Percentiles rank a stretch among this genome's conserved stretches.
Evolutionary conservation across 2,888 invertebrate genomes (phyloP).

Genomic region (Yponomeuta cagnagella): DNA sequence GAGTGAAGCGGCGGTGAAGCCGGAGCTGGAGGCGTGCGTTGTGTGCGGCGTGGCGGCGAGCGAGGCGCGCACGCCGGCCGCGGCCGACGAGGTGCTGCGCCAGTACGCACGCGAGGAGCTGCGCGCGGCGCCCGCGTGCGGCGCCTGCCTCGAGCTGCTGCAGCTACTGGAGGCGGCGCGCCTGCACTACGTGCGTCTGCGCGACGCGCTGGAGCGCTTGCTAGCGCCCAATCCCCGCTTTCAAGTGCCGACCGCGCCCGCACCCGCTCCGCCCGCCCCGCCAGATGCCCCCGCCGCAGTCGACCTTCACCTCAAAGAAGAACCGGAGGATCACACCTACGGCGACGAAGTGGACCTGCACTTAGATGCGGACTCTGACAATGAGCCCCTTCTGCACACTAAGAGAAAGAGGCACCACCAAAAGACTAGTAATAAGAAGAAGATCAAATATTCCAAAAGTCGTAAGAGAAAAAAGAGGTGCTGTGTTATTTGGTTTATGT

Average conservation of each 20-base stretch:
- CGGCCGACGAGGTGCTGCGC: slow-evolving; percentile 35
- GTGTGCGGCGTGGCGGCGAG: slow-evolving; percentile 42
- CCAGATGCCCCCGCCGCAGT: neutral
- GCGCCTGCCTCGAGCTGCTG: slow-evolving; percentile 51
- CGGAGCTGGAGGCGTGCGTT: slow-evolving; percentile 51
- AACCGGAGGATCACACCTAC: slow-evolving; percentile 30
- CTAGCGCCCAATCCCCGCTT: slow-evolving; percentile 36
- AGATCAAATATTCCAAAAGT: slow-evolving; percentile 21
- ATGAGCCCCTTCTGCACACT: slow-evolving; percentile 54
- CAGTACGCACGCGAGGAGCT: slow-evolving; percentile 41
- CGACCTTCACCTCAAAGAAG: neutral
- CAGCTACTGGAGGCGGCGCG: slow-evolving; percentile 59
- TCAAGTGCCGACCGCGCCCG: neutral
- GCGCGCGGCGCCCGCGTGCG: slow-evolving; percentile 24
- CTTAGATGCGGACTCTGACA: slow-evolving; percentile 42
- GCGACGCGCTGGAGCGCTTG: slow-evolving; percentile 57
- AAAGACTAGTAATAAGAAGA: slow-evolving; percentile 43
- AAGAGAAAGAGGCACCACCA: slow-evolving; percentile 41
- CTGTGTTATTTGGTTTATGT: neutral
- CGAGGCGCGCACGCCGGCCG: slow-evolving; percentile 41
- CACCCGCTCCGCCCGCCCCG: neutral
- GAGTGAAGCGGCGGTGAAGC: slow-evolving; percentile 39
- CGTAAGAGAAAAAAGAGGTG: neutral
- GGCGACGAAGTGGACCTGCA: slow-evolving; percentile 21
- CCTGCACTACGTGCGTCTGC: slow-evolving; percentile 52